Evolutionary conservation across 2,888 invertebrate genomes (phyloP).

Genomic region (Phengaris alcon): DNA sequence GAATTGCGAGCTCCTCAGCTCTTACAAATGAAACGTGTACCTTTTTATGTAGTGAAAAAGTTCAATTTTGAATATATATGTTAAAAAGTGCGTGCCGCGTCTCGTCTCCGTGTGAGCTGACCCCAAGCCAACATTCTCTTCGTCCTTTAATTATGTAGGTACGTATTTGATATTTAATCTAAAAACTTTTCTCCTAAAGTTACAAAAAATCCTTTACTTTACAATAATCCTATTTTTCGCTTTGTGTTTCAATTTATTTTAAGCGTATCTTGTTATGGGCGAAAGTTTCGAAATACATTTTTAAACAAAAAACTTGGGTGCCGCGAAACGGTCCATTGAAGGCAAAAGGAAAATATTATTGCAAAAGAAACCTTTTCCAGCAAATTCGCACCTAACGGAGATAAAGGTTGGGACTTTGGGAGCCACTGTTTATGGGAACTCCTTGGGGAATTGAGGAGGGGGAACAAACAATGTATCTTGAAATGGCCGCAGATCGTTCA

Average conservation of each 20-base stretch:
- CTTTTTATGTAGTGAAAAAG: no score
- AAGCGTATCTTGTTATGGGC: neutral
- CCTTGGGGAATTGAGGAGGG: conserved; percentile 54
- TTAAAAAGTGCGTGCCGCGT: no score
- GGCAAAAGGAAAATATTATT: neutral
- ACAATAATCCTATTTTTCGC: neutral
- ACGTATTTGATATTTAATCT: neutral
- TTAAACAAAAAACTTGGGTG: conserved; percentile 1
- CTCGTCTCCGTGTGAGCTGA: neutral
- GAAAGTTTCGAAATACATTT: conserved; percentile 7
- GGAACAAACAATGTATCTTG: conserved; percentile 74
- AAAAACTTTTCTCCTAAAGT: conserved; percentile 1
- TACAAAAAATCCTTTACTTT: conserved; percentile 6
- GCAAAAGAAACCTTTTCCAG: neutral
- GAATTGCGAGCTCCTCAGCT: no score
- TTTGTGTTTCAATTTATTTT: conserved; percentile 8
- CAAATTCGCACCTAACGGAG: conserved; percentile 9
- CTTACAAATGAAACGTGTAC: no score
- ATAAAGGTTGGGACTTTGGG: neutral
- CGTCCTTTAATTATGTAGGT: neutral
- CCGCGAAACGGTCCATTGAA: conserved; percentile 4
- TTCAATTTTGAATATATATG: no score
- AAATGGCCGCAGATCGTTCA: conserved; percentile 60
- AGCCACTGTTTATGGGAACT: conserved; percentile 6
- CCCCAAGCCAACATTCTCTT: neutral